Conservation (phyloP, 2,888 invertebrate genomes). For the Drosophila atroscutellata region DNA sequence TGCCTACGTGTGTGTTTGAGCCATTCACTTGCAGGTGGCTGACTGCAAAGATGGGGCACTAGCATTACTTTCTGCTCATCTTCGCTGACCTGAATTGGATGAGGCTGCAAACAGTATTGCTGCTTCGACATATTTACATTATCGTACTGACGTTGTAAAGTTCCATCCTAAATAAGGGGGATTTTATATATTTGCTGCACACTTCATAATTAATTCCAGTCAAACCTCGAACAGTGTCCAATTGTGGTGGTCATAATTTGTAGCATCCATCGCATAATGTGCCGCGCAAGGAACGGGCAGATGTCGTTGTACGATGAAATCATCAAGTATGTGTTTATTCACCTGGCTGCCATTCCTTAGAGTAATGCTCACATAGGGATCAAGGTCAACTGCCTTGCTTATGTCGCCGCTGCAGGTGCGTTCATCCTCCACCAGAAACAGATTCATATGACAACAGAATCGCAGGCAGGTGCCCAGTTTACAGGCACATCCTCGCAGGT, state of each 20-base stretch:
- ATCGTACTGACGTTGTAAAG: constrained; percentile 2
- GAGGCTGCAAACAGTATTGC: constrained; percentile 50
- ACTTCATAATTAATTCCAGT: too few species aligned
- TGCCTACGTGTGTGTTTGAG: neutral
- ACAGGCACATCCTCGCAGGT: constrained; percentile 75
- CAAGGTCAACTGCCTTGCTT: neutral
- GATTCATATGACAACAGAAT: constrained; percentile 65
- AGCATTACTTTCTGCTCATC: neutral
- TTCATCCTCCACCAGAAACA: neutral
- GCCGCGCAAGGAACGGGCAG: constrained; percentile 43
- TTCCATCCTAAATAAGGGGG: constrained; percentile 31
- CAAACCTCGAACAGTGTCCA: constrained; percentile 52
- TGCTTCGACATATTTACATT: constrained; percentile 6
- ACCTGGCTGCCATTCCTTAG: constrained; percentile 9
- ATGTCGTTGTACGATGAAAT: constrained; percentile 43
- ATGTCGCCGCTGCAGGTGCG: constrained; percentile 24
- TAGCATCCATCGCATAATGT: constrained; percentile 28
- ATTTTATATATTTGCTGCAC: neutral
- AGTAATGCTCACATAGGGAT: constrained; percentile 40
- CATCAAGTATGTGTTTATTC: constrained; percentile 14
- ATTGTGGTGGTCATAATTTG: neutral
- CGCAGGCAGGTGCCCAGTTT: constrained; percentile 78
- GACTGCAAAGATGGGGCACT: constrained; percentile 33
- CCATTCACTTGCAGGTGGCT: neutral
- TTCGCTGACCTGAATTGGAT: neutral